Conservation (phyloP, 1,140 invertebrate species). For the Nymphalis io region DNA sequence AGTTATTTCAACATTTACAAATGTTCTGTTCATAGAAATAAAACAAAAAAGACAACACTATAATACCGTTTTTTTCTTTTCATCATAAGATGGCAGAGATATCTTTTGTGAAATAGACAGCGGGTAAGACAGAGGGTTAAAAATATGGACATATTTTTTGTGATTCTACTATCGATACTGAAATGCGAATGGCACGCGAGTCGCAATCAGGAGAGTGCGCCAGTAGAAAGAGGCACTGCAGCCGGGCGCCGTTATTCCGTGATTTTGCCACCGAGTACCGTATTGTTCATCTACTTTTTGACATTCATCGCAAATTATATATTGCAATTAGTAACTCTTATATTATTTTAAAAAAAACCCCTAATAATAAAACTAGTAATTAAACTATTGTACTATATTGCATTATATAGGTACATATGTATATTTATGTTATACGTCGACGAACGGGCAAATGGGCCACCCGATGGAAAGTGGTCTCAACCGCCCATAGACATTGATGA, state of each 20-base stretch:
- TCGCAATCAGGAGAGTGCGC: slow-evolving; percentile 67
- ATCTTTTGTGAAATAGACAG: neutral
- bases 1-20: no score
- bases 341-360: neutral
- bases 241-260: slow-evolving; percentile 18
- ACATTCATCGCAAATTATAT: neutral
- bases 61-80: no score
- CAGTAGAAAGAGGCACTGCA: slow-evolving; percentile 29
- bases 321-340: neutral
- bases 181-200: slow-evolving; percentile 61
- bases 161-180: slow-evolving; percentile 50
- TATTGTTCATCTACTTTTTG: slow-evolving; percentile 33
- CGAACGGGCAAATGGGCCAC: no score
- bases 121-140: neutral
- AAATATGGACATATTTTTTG: slow-evolving; percentile 15
- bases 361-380: no score
- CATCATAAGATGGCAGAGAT: neutral
- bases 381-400: no score
- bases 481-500: no score
- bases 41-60: no score
- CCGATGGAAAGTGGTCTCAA: no score
- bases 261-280: slow-evolving; percentile 28
- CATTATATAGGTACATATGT: no score
- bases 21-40: no score
- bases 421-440: no score